Evolutionary conservation across 2,113 vertebrate genomes (phyloP), one percentile per base, ranked within the genome.

Genomic region (Picathartes gymnocephalus): DNA sequence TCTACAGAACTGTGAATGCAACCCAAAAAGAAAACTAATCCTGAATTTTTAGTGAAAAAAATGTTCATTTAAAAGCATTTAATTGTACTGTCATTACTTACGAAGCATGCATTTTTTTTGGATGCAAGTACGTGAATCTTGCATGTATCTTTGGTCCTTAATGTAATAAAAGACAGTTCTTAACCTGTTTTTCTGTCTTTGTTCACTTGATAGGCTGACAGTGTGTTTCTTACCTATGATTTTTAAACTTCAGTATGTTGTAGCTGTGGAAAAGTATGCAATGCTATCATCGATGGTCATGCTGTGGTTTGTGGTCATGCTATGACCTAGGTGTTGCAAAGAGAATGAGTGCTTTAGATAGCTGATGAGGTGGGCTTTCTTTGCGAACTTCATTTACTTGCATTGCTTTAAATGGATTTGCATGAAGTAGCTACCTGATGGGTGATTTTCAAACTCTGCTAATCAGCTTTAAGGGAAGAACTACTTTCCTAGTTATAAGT

Each of bases 401-500:
- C 28, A 19, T 82, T 17, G 11, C n/a, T 40, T 84, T 81, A 93
- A 96, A 56, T 82, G 48, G 71, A 74, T 94, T 93, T 93, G 28
- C 37, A 16, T 68, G 13, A 16, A 53, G 50, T 76, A 77, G 23
- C 40, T 81, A 18, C 68, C 50, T 93, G 35, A 45, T 80, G 15
- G 2, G 22, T 71, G 48, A 66, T 94, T 96, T 93, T 88, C 77
- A 91, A 94, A 90, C 48, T 33, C 35, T 48, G 20, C 7, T 86
- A 47, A 51, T 95, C 57, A 66, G 17, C 71, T 92, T 96, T 73
- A 81, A 57, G 37, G 47, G 54, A 54, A 57, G 53, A 82, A 68
- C 40, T 69, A 31, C 54, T 88, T 96, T 83, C 39, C 69, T 90
- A 69, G 66, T 83, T 97, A 13, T 74, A 92, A 88, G 54, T 91